Base-by-base conservation (phyloP, 1,140 invertebrate genomes). In the Batillaria attramentaria region DNA sequence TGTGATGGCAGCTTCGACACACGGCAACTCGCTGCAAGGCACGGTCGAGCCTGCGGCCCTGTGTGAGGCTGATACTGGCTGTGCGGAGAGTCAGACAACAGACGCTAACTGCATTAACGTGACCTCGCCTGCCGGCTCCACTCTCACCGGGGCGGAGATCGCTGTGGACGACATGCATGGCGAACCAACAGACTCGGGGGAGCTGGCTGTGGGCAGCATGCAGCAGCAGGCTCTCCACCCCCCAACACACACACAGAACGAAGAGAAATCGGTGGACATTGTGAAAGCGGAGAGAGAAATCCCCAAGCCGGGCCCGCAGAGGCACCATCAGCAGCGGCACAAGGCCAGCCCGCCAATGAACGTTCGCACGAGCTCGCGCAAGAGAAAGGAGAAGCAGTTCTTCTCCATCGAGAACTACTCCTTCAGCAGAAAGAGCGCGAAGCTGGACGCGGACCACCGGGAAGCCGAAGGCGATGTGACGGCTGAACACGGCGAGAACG, bases 331-430 rank as follows among this genome's bases (percentile, higher is more conserved):
- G 31, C 33, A 41, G 18, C 31, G 13, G 28, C 50, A 42, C 66
- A 62, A 57, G 31, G 42, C 6, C 31, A 37, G 65, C n/a, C 43
- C 73, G 35, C 42, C 37, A 4, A 60, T 68, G 24, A 60, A 54
- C 41, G 80, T 87, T 3, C 81, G 87, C 66, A 83, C 82, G 28
- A 90, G 89, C 80, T 83, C 83, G 5, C 76, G 89, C 28, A 87
- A 85, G 62, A 77, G 88, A n/a, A 89, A 88, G 79, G 78, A 79
- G 20, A 90, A 88, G 83, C 88, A 89, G 62, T 80, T 88, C n/a
- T 88, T 87, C 81, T 83, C 86, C 18, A 86, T 90, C 74, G 89
- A 90, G 79, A 87, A 89, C 43, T 90, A 90, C 24, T 13, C n/a
- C n/a, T 24, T 28, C 57, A 62, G 57, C 33, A 8, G 24, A 31